phyloP scores from a whole-genome alignment of 53 echinoderm and acorn worm species.

The Arbacia lixula region DNA sequence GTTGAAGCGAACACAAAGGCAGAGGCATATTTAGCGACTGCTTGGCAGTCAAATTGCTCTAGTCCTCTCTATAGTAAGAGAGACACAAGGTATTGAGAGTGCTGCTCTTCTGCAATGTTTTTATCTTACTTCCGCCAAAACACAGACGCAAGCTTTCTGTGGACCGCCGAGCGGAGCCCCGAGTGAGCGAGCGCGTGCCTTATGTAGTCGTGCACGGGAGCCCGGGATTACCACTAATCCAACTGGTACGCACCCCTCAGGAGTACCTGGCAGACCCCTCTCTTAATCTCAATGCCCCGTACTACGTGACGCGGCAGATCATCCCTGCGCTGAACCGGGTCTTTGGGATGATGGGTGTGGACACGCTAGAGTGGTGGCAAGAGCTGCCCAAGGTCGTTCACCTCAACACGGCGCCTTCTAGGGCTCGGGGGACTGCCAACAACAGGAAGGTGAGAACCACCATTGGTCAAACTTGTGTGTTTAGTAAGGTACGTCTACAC shows the following conservation, averaged over 20 bases:
- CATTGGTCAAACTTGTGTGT: no score
- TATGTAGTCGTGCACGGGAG: constrained; percentile 90
- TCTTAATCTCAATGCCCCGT: constrained; percentile 82
- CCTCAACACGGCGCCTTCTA: constrained; percentile 53
- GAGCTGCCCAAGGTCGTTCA: constrained; percentile 79
- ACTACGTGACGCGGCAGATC: constrained; percentile 95
- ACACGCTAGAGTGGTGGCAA: constrained; percentile 87
- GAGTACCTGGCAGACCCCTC: constrained; percentile 79
- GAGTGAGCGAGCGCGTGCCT: constrained; percentile 91
- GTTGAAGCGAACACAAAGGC: no score
- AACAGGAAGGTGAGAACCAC: constrained; percentile 35
- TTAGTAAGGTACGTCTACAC: no score
- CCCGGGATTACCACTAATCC: constrained; percentile 91
- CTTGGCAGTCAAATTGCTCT: no score
- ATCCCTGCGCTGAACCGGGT: constrained; percentile 89
- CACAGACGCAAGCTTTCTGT: constrained; percentile 77
- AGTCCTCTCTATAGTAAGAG: no score
- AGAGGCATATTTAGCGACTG: no score
- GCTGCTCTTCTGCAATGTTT: no score
- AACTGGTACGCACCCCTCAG: constrained; percentile 84
- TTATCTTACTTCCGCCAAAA: background rate
- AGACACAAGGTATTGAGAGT: no score
- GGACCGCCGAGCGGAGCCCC: constrained; percentile 82
- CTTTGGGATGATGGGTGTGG: constrained; percentile 91
- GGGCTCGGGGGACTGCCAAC: constrained; percentile 25